Evolutionary conservation across 1,140 invertebrate species (phyloP), one percentile per base, ranked within the genome.

Genomic region (Dendrolimus kikuchii): DNA sequence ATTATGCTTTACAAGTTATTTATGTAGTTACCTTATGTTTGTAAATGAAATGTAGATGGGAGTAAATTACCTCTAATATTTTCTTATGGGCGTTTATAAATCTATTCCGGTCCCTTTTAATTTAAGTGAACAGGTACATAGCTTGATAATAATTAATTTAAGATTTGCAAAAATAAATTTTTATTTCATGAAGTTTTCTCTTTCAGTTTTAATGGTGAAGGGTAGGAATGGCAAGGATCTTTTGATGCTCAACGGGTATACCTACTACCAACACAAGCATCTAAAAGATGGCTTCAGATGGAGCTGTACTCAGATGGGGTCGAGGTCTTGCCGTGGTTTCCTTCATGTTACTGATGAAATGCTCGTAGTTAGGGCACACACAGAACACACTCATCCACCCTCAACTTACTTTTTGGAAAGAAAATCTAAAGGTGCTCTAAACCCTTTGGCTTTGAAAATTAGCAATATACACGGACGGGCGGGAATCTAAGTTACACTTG

Each of bases 281-380:
- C 61, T 84, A 4, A 61, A 72, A 4, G 80, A 84, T 46, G 83
- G 81, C 0, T 78, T 68, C 52, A 64, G 83, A 0, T 86, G 83
- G 83, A 84, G 81, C 66, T 86, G 83, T 50, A 86, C 83, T 0
- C 81, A 82, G 59, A 84, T 84, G 81, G 83, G 81, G 0, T 84
- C 81, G 49, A 76, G 83, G 44, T 83, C 81, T 7, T 86, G 83
- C 51, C 61, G 80, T 38, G 83, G 68, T 0, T 86, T 82, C 57
- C 69, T 86, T 0, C 83, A 83, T 51, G 83, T 86, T 5, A 81
- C 78, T 5, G 64, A 74, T 5, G 72, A 79, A 2, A 86, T 77
- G 71, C 45, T 77, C 43, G 81, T 86, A 1, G 63, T 84, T 0
- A 69, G 78, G 45, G 83, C 83, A 0, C 67, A 76, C 5, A 81